Base-by-base conservation (phyloP, 2,113 vertebrate genomes). In the Microtus montanus region DNA sequence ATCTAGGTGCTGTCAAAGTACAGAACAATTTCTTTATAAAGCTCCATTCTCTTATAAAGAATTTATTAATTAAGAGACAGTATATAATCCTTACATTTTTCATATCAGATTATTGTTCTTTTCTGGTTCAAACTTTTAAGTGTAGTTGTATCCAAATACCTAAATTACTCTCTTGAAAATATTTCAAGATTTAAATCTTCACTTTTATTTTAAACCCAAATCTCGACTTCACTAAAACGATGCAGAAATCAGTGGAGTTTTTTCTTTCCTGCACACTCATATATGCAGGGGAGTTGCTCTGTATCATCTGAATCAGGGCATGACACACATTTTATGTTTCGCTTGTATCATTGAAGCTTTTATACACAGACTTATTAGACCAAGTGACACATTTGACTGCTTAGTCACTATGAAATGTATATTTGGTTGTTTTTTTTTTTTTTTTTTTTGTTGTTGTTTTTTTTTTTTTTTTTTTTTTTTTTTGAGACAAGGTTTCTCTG, bases 131-230 rank as follows among this genome's bases (percentile, higher is more conserved):
- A 83, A 78, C 5, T 35, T 5, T 89, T 11, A 70, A 1, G 6
- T 71, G 17, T 74, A 74, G 41, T 83, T 8, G 15, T 44, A 9
- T 11, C 1, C 4, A 33, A 87, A 9, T n/a, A 6, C 3, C 1
- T 49, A 89, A 87, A 78, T 85, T 77, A 8, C 13, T 73, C 8
- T 47, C 47, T 85, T 33, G 66, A 35, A 84, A 78, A n/a, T 7
- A 79, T 33, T 33, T 73, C 24, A 63, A 44, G 20, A 35, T 79
- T 87, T 70, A 68, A 84, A 70, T 83, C 88, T 20, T 78, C 12
- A 84, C 26, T 87, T 84, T 2, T 5, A 78, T 66, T 75, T 92
- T 75, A 70, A 89, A 83, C 15, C 13, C 13, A 78, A 93, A 93
- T 70, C 0, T 54, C 78, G 13, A 28, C 30, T 64, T 89, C 2